Conservation (phyloP, 1,140 invertebrate genomes). For the Eriocheir sinensis region DNA sequence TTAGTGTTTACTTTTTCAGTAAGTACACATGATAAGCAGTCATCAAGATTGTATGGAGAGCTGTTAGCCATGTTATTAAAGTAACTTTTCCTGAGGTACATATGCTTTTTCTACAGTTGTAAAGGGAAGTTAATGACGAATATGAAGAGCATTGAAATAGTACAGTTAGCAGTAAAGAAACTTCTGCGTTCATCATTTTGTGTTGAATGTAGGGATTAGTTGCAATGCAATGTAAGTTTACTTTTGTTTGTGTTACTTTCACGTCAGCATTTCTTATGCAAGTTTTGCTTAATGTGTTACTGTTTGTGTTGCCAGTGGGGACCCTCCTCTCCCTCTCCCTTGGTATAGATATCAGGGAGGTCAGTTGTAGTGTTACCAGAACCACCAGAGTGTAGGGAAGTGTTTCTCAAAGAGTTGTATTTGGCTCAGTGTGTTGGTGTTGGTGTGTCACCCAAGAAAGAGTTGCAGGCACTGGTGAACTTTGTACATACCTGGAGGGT, state of each 20-base stretch:
- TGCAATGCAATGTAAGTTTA: background rate
- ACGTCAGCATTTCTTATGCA: no score
- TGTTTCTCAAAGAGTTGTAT: background rate
- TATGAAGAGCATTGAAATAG: background rate
- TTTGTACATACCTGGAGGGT: background rate
- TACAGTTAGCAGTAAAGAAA: background rate
- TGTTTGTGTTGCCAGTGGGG: background rate
- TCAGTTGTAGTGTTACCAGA: background rate
- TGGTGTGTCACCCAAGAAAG: background rate
- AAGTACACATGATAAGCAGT: no score
- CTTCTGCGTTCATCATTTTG: background rate
- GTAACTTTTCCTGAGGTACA: no score
- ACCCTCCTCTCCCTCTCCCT: background rate
- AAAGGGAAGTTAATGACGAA: no score
- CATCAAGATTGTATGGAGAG: no score
- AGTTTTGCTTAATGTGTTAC: no score
- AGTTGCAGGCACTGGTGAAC: background rate
- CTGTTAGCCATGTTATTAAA: no score
- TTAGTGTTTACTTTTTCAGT: no score
- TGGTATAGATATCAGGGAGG: background rate
- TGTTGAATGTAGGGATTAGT: background rate
- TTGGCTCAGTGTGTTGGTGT: no score
- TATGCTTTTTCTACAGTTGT: no score
- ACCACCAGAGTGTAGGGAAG: background rate
- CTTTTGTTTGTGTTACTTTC: background rate